phyloP scores from a whole-genome alignment of 2,888 invertebrate genomes.

The Xylota sylvarum region DNA sequence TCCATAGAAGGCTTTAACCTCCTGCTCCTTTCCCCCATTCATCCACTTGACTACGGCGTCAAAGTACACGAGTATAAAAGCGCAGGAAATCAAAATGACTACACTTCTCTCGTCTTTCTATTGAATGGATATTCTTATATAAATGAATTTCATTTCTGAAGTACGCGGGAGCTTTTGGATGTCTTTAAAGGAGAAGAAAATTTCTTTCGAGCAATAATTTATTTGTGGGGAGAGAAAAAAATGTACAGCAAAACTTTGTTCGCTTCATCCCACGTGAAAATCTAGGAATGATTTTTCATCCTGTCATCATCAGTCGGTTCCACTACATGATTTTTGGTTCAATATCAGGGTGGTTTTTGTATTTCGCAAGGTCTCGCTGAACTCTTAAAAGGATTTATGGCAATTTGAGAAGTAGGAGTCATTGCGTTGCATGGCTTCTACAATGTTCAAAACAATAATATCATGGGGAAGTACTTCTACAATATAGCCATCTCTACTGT shows the following conservation, averaged over 20 bases:
- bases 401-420: constrained; percentile 1
- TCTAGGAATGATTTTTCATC: constrained; percentile 54
- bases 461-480: background rate
- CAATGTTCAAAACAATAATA: constrained; percentile 5
- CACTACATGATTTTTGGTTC: constrained; percentile 52
- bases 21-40: constrained; percentile 35
- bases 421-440: constrained; percentile 8
- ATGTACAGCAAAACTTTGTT: constrained; percentile 47
- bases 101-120: constrained; percentile 19
- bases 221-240: constrained; percentile 12
- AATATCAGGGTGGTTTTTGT: constrained; percentile 37
- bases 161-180: constrained; percentile 1
- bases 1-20: constrained; percentile 47
- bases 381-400: constrained; percentile 34
- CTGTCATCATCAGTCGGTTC: constrained; percentile 62
- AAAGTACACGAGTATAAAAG: constrained; percentile 41
- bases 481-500: background rate
- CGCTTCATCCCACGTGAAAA: constrained; percentile 32
- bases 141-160: constrained; percentile 37
- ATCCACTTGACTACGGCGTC: constrained; percentile 47
- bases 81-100: constrained; percentile 40
- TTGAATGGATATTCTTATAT: constrained; percentile 26
- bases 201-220: constrained; percentile 15
- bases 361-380: constrained; percentile 32
- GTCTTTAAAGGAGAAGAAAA: constrained; percentile 28